Conservation (phyloP, 64 coral and sea anemone species). For the Stichodactyla helianthus region DNA sequence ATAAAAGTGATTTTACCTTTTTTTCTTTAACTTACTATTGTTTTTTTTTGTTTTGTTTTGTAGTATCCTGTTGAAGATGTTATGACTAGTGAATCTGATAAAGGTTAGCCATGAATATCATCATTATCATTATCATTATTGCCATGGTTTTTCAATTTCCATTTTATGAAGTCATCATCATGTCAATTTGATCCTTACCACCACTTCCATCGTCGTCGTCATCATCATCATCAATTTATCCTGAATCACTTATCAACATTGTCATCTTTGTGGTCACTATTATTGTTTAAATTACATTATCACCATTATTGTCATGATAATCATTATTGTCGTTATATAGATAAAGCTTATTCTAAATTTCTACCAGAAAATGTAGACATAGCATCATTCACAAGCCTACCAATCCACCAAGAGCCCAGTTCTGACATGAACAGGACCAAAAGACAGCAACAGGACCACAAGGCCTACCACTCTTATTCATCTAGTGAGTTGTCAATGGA, state of each 20-base stretch:
- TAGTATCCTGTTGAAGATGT: slow-evolving; percentile 51
- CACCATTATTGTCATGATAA: background rate
- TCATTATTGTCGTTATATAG: background rate
- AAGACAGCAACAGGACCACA: background rate
- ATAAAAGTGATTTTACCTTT: background rate
- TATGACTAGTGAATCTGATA: slow-evolving; percentile 77
- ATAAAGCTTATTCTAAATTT: background rate
- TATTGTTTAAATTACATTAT: background rate
- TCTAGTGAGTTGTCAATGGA: background rate
- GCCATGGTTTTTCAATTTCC: too few species aligned
- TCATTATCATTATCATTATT: background rate
- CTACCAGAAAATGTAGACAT: slow-evolving; percentile 73
- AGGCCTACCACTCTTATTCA: background rate
- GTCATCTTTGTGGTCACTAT: too few species aligned
- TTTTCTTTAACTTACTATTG: background rate
- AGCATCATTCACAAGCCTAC: slow-evolving; percentile 78
- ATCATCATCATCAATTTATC: background rate
- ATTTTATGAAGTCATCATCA: too few species aligned
- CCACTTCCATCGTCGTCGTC: background rate
- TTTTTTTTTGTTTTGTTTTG: background rate
- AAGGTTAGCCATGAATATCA: slow-evolving; percentile 36
- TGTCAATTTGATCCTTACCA: too few species aligned
- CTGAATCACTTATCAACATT: too few species aligned
- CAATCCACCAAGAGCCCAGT: background rate
- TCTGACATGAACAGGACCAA: background rate